Conservation (phyloP, 2,888 invertebrate species). For the Agriopis aurantiaria region DNA sequence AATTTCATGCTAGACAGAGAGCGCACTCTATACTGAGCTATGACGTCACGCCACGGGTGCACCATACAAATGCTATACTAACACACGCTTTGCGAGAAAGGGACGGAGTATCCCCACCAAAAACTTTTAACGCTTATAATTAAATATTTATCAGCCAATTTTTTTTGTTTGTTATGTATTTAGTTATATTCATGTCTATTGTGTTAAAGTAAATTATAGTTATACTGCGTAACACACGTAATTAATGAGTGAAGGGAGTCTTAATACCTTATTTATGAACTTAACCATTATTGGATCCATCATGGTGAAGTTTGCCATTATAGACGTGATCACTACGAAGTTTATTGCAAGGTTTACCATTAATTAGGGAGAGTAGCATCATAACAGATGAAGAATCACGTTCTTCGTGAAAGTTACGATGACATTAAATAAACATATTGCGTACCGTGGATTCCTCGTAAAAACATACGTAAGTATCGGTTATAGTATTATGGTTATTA, state of each 20-base stretch:
- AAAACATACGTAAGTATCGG: constrained; percentile 74
- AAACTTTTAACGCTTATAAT: no score
- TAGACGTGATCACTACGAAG: constrained; percentile 8
- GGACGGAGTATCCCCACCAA: no score
- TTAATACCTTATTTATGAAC: constrained; percentile 12
- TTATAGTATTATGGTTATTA: constrained; percentile 60
- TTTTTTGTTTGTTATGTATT: no score
- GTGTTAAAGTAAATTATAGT: no score
- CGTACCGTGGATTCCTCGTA: constrained; percentile 74
- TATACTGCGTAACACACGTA: background rate
- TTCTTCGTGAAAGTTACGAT: constrained; percentile 60
- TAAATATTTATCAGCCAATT: no score
- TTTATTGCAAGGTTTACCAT: constrained; percentile 15
- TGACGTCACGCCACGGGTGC: no score
- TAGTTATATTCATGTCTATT: no score
- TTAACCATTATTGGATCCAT: constrained; percentile 11
- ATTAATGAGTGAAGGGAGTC: constrained; percentile 1
- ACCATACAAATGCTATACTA: no score
- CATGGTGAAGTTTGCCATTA: constrained; percentile 14
- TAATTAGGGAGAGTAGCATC: constrained; percentile 33
- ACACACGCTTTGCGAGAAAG: no score
- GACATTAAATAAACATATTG: constrained; percentile 76
- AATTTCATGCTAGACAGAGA: no score
- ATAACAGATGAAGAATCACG: constrained; percentile 54
- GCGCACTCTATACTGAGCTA: no score